Conservation (phyloP, 2,888 invertebrate genomes). For the Habroteleia sp. region DNA sequence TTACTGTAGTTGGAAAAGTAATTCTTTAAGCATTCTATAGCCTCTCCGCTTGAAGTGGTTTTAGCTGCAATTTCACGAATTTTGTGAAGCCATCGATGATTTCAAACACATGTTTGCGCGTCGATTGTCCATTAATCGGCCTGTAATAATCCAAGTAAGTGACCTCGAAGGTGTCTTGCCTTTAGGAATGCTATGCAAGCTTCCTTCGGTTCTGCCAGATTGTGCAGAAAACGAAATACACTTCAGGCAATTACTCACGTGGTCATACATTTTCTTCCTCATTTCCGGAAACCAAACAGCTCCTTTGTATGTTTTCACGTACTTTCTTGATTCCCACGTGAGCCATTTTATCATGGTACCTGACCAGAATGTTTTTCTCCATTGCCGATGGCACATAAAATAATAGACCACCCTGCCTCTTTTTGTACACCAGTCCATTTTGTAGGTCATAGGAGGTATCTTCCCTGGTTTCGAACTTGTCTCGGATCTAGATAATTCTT, state of each 20-base stretch:
- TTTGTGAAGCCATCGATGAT: no score
- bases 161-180: constrained; percentile 11
- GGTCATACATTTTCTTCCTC: constrained; percentile 26
- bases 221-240: constrained; percentile 54
- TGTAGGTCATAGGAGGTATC: background rate
- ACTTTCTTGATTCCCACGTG: constrained; percentile 62
- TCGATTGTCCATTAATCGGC: background rate
- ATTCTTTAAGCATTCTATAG: constrained; percentile 4
- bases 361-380: constrained; percentile 45
- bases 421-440: constrained; percentile 28
- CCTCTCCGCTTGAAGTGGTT: no score
- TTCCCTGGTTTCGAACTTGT: background rate
- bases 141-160: constrained; percentile 6
- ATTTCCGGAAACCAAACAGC: constrained; percentile 51
- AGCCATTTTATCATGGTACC: constrained; percentile 62
- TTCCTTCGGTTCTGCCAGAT: constrained; percentile 52
- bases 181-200: constrained; percentile 59
- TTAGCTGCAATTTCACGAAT: no score
- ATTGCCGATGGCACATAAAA: constrained; percentile 61
- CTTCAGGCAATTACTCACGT: constrained; percentile 59
- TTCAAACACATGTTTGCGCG: no score
- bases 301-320: constrained; percentile 14
- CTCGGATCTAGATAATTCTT: background rate
- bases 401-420: constrained; percentile 36
- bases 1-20: constrained; percentile 12